Conservation (phyloP, 2,797 vertebrate species). For the Peromyscus nudipes region DNA sequence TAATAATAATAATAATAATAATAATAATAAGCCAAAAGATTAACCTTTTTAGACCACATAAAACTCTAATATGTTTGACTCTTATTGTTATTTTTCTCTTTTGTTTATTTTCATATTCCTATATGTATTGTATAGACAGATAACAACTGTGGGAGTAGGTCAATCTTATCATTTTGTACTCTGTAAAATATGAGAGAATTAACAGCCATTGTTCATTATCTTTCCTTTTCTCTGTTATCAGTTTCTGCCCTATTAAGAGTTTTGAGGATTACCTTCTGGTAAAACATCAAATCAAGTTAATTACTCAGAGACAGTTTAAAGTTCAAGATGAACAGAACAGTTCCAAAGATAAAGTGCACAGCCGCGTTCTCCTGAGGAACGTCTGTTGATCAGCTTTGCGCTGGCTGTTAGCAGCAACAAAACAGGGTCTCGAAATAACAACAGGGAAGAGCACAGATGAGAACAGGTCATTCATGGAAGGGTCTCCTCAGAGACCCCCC, state of each 20-base stretch:
- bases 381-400: constrained; percentile 69
- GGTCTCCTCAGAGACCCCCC: constrained; percentile 58
- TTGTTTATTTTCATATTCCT: constrained; percentile 63
- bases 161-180: constrained; percentile 68
- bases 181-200: constrained; percentile 69
- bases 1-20: background rate
- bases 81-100: background rate
- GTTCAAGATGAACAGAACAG: constrained; percentile 78
- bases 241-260: constrained; percentile 64
- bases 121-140: constrained; percentile 39
- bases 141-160: constrained; percentile 42
- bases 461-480: constrained; percentile 12
- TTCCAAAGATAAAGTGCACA: constrained; percentile 71
- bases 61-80: background rate
- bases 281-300: constrained; percentile 78
- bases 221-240: constrained; percentile 63
- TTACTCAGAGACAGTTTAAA: constrained; percentile 77
- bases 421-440: constrained; percentile 70
- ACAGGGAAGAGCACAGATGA: constrained; percentile 54
- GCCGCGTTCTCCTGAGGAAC: constrained; percentile 70
- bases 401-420: constrained; percentile 62
- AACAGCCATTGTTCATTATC: constrained; percentile 71
- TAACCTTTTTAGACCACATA: constrained; percentile 5
- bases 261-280: constrained; percentile 75
- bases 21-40: background rate